Conservation (phyloP, 2,797 vertebrate species). For the Naso thynnoides region DNA sequence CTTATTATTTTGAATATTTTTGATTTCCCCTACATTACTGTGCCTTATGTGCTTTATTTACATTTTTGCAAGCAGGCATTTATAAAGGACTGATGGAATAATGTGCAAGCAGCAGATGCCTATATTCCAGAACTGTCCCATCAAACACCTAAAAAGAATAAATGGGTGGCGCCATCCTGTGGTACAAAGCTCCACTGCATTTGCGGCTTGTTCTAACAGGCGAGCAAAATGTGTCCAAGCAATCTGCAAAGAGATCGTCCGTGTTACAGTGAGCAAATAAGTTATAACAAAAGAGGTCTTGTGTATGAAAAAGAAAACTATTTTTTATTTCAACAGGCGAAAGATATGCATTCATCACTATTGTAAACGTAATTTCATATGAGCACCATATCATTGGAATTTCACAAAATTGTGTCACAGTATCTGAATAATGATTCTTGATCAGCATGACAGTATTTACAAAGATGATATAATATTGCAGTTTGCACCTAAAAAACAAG, state of each 20-base stretch:
- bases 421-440: slow-evolving; percentile 60
- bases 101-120: not conserved
- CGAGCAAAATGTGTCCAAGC: not conserved
- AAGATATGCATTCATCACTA: slow-evolving; percentile 53
- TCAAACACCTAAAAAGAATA: not conserved
- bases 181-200: slow-evolving; percentile 26
- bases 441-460: slow-evolving; percentile 59
- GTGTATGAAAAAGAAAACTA: slow-evolving; percentile 42
- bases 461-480: slow-evolving; percentile 50
- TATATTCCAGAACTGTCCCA: not conserved
- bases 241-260: not conserved
- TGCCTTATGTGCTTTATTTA: not conserved
- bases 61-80: not conserved
- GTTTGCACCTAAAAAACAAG: slow-evolving; percentile 43
- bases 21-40: not conserved
- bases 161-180: slow-evolving; percentile 65
- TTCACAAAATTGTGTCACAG: slow-evolving; percentile 60
- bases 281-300: not conserved
- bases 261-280: not conserved
- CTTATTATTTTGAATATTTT: not conserved
- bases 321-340: slow-evolving; percentile 64
- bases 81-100: not conserved
- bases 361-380: slow-evolving; percentile 56
- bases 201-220: too few relatives aligned
- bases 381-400: slow-evolving; percentile 69